phyloP scores from a whole-genome alignment of 2,113 vertebrate species.

The Pongo pygmaeus region DNA sequence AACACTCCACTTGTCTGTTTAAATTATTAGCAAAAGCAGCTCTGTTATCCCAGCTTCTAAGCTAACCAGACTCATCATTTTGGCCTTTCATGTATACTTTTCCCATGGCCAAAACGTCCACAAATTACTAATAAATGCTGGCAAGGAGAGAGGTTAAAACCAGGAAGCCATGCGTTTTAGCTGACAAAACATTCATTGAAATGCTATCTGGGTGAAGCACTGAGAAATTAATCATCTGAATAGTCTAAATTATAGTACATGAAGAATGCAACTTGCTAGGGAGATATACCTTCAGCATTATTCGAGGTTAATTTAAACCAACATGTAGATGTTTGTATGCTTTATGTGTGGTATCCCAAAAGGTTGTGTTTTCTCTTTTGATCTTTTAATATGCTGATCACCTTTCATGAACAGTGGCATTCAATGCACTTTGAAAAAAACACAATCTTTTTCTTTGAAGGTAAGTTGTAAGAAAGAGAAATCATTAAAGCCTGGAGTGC shows the following conservation, averaged over 20 bases:
- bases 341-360: not conserved
- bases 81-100: constrained; percentile 16
- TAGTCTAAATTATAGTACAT: constrained; percentile 2
- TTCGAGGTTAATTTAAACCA: constrained; percentile 56
- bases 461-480: constrained; percentile 10
- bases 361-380: constrained; percentile 37
- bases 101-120: constrained; percentile 20
- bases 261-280: not conserved
- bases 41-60: constrained; percentile 26
- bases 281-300: not conserved
- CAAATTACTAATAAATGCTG: constrained; percentile 52
- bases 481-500: not conserved
- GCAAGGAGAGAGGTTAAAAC: constrained; percentile 22
- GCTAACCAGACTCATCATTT: not conserved
- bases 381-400: constrained; percentile 20
- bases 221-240: constrained; percentile 53
- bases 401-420: constrained; percentile 43
- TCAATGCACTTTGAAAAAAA: not conserved
- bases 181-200: constrained; percentile 63
- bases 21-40: constrained; percentile 51
- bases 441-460: not conserved
- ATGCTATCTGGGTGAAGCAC: constrained; percentile 35
- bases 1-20: not conserved
- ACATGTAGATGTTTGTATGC: not conserved
- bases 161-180: constrained; percentile 45